Evolutionary conservation across 2,888 invertebrate genomes (phyloP), one percentile per base, ranked within the genome.

Genomic region (Orgyia antiqua): DNA sequence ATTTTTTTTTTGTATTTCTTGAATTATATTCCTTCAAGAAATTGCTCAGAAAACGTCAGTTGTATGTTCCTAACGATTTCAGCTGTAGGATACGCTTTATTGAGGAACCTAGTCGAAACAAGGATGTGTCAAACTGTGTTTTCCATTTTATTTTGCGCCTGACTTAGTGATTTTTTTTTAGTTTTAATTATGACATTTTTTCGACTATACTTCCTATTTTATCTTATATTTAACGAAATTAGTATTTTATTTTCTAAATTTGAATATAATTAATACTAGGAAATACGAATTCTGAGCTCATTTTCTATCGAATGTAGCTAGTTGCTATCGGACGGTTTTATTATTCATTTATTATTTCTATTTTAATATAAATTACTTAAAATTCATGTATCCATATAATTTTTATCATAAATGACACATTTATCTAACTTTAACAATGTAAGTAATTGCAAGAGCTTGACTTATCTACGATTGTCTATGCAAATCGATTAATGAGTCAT

Each of bases 301-400:
- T 63, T 66, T 54, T 45, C 42, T 40, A 55, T 41, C 42, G 38
- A 43, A 39, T 44, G 58, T 33, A 61, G 49, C 42, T 54, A 56
- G 57, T 57, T 56, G 46, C 54, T 48, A 34, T 53, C 44, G 64
- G 60, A 52, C 60, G 58, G 82, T 84, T 86, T 86, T 84, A 83
- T 84, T 84, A 82, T 84, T 72, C 84, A 84, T 78, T 84, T 86
- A 83, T 86, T 84, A 72, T 82, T 80, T 83, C 74, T 55, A 71
- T 75, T 71, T 51, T 59, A 68, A 62, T 45, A 51, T 46, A 54
- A n/a, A 50, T 45, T 20, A 33, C 52, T 52, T 58, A 57, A 41
- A 13, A 43, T 50, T 53, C 59, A 61, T 71, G 61, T 69, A 75
- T 57, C 60, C 60, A 45, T 68, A 68, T 54, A 56, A 10, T 23